Evolutionary conservation across 1,140 invertebrate species (phyloP), one percentile per base, ranked within the genome.

Genomic region (Cryptotermes secundus): DNA sequence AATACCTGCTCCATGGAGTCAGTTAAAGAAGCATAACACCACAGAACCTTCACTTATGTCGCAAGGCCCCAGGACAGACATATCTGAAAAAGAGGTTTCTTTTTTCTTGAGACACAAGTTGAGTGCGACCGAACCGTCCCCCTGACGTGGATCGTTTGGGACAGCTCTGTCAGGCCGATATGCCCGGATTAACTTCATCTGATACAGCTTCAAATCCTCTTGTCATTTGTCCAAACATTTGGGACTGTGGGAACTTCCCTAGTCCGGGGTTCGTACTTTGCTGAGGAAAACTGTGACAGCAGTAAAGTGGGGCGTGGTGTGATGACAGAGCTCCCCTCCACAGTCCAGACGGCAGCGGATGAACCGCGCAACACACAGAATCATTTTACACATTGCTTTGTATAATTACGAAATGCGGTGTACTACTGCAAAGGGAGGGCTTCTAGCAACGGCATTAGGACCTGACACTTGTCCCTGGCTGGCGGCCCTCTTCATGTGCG

Each of bases 171-270:
- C 45, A 49, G 45, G 45, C 45, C 19, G 45, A 49, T 49, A 49
- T 49, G 45, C 45, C 45, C 6, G 59, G 59, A 72, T 72, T 72
- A 72, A 72, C 59, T 72, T 72, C 59, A 72, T 72, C 59, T 72
- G 59, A 72, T 72, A 72, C 26, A 26, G 59, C 6, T n/a, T 10
- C 19, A 72, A 59, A 72, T 72, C 59, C 59, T 26, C n/a, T 72
- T 72, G 59, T 72, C 59, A 72, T 31, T 31, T 72, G 59, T 72
- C 31, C 59, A n/a, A 31, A n/a, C 26, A n/a, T n/a, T 72, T 31
- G 45, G 45, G 19, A 72, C n/a, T 72, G n/a, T 72, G 59, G 59
- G 59, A 72, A 72, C 59, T 72, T 26, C 26, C 19, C 19, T 10
- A 26, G 59, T 72, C 59, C 59, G 59, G 59, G 45, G 45, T 49